These are phyloP conservation scores for Rhagonycha lutea DNA, from an alignment of 2,888 invertebrate genomes.

Conservation along the genomic window DNA sequence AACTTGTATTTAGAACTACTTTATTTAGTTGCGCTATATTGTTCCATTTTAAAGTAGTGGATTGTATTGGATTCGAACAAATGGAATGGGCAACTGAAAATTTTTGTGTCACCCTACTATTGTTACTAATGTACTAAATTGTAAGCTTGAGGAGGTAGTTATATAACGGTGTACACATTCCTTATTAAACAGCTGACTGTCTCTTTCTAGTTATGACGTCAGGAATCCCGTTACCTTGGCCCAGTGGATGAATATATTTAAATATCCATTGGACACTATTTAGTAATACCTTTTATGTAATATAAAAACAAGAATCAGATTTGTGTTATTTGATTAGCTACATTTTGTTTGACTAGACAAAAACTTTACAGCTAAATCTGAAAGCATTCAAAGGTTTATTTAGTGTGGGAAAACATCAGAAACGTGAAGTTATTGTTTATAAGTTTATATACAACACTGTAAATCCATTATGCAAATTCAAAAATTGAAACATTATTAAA, in stretches of 20 bases:
- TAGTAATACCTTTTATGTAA: not conserved
- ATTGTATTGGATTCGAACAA: not conserved
- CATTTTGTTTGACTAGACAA: not conserved
- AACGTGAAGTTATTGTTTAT: not conserved
- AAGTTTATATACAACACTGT: not conserved
- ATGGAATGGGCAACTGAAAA: not conserved
- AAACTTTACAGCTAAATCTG: not conserved
- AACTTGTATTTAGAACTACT: not conserved
- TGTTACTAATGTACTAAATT: slow-evolving; percentile 18
- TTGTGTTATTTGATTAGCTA: not conserved
- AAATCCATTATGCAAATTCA: not conserved
- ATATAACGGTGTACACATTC: slow-evolving; percentile 51
- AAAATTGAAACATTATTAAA: not conserved
- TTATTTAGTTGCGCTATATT: not conserved
- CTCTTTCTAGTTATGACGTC: slow-evolving; percentile 45
- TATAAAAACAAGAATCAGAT: not conserved
- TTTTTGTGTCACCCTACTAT: slow-evolving; percentile 14
- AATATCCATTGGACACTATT: slow-evolving; percentile 12
- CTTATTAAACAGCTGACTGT: slow-evolving; percentile 46
- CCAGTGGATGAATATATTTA: slow-evolving; percentile 39
- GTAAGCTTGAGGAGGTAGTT: slow-evolving; percentile 27
- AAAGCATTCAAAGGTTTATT: not conserved
- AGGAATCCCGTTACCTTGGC: slow-evolving; percentile 48
- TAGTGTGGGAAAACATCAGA: not conserved
- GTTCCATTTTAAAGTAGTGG: not conserved